Conservation (phyloP, 2,113 vertebrate species). For the Phyllopteryx taeniolatus region DNA sequence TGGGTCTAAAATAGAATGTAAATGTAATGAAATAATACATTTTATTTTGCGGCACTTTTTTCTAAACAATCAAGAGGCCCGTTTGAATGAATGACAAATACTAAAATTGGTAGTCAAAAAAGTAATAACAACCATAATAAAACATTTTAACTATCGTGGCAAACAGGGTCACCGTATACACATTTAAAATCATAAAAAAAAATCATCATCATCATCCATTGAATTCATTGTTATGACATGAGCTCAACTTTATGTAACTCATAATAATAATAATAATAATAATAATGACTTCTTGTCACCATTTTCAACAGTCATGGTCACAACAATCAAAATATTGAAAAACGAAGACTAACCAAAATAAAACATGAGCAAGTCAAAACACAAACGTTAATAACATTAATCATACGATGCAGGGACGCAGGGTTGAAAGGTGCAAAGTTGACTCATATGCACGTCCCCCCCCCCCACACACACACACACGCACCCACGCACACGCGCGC, state of each 20-base stretch:
- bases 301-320: background rate
- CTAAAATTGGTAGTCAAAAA: background rate
- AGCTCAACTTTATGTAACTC: background rate
- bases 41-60: background rate
- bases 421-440: background rate
- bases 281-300: background rate
- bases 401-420: background rate
- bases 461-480: background rate
- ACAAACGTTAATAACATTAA: background rate
- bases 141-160: background rate
- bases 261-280: conserved; percentile 10
- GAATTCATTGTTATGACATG: too few species aligned
- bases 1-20: background rate
- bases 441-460: background rate
- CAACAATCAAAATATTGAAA: background rate
- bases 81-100: background rate
- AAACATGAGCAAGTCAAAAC: background rate
- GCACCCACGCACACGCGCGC: background rate
- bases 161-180: background rate
- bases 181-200: background rate
- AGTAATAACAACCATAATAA: background rate
- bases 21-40: background rate
- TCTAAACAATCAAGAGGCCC: background rate
- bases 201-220: background rate
- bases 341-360: background rate